Conservation (phyloP, 1,140 invertebrate genomes). For the Diorhabda sublineata region DNA sequence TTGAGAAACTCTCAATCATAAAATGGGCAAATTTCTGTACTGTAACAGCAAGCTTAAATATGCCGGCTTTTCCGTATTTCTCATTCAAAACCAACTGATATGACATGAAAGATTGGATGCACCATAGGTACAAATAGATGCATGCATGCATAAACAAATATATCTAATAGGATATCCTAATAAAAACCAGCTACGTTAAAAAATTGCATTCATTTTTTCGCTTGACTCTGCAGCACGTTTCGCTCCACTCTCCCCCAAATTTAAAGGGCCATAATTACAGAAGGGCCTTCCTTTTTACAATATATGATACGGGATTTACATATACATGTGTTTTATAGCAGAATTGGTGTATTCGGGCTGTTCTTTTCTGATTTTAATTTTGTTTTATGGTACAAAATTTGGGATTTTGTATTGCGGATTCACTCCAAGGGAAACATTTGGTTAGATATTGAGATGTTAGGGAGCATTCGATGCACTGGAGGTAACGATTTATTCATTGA, state of each 20-base stretch:
- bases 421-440: slow-evolving; percentile 16
- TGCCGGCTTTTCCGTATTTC: no score
- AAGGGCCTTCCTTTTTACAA: slow-evolving; percentile 38
- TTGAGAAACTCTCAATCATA: no score
- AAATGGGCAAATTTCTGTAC: no score
- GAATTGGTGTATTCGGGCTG: slow-evolving; percentile 40
- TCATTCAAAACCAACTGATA: no score
- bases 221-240: neutral
- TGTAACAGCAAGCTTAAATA: no score
- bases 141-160: no score
- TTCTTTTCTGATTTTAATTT: slow-evolving; percentile 41
- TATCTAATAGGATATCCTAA: no score
- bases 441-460: slow-evolving; percentile 15
- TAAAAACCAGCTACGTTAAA: no score
- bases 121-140: no score
- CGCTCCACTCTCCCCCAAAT: neutral
- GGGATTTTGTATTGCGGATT: slow-evolving; percentile 12
- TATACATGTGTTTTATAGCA: slow-evolving; percentile 47
- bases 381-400: slow-evolving; percentile 37
- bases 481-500: no score
- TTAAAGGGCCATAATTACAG: slow-evolving; percentile 37
- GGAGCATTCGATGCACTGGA: no score
- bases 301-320: slow-evolving; percentile 46
- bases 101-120: no score
- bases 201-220: neutral